Conservation (phyloP, 2,888 invertebrate genomes). For the Steinernema hermaphroditum region DNA sequence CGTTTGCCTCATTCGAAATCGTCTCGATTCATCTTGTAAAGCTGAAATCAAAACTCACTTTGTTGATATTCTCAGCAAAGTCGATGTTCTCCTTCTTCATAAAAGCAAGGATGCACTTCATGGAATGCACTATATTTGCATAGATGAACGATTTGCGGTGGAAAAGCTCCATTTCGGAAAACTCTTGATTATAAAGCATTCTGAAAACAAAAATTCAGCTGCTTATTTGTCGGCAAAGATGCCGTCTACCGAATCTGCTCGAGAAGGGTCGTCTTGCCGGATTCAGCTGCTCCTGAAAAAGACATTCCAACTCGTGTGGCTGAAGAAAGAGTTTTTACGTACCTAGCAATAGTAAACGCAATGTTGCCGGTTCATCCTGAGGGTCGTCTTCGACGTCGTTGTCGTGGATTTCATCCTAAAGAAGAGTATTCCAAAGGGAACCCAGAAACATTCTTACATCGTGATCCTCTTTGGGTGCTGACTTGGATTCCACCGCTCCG, state of each 20-base stretch:
- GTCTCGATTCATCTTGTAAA: too few relatives aligned
- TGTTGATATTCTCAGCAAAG: slow-evolving; percentile 42
- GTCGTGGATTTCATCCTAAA: neutral
- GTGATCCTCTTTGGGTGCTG: neutral
- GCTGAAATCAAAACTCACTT: too few relatives aligned
- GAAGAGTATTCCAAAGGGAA: too few relatives aligned
- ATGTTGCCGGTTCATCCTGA: neutral
- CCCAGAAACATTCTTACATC: neutral
- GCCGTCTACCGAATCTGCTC: slow-evolving; percentile 47
- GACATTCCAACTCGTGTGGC: neutral
- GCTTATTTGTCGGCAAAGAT: neutral
- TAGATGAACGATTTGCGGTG: slow-evolving; percentile 56
- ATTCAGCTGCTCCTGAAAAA: slow-evolving; percentile 54
- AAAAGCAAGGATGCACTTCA: slow-evolving; percentile 43
- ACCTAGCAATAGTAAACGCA: neutral
- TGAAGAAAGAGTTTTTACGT: neutral
- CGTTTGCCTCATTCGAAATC: too few relatives aligned
- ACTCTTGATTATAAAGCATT: slow-evolving; percentile 45
- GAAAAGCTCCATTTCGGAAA: slow-evolving; percentile 50
- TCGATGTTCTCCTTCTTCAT: slow-evolving; percentile 40
- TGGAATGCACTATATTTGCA: slow-evolving; percentile 49
- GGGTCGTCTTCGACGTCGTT: neutral
- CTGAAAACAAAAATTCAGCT: slow-evolving; percentile 30
- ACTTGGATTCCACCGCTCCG: neutral
- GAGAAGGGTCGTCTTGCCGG: slow-evolving; percentile 58